A percentile compares a stretch with the other conserved stretches of the same genome.
These are phyloP conservation scores for Diorhabda elongata DNA, from an alignment of 1,140 invertebrate genomes.

Conservation along the genomic window DNA sequence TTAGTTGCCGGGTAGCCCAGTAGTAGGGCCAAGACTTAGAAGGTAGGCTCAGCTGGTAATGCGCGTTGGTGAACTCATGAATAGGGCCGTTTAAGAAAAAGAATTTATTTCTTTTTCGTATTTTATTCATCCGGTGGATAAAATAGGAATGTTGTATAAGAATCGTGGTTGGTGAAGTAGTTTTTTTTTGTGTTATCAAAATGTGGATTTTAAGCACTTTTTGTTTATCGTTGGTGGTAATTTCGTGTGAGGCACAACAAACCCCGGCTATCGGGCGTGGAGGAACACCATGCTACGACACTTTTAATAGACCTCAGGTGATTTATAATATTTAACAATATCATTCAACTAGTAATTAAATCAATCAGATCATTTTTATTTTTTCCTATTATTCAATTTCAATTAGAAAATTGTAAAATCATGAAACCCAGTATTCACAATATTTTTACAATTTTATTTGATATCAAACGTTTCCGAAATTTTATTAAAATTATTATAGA, in stretches of 20 bases:
- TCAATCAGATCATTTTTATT: too few relatives aligned
- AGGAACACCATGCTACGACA: slow-evolving; percentile 37
- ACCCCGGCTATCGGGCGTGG: slow-evolving; percentile 34
- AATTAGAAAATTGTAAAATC: too few relatives aligned
- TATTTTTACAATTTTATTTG: too few relatives aligned
- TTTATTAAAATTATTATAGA: too few relatives aligned
- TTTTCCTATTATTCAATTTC: too few relatives aligned
- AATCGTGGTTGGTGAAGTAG: too few relatives aligned
- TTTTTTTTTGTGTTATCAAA: background rate
- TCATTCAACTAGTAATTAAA: too few relatives aligned
- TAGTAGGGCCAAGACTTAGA: slow-evolving; percentile 4
- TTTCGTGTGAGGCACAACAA: slow-evolving; percentile 19
- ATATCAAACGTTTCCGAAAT: too few relatives aligned
- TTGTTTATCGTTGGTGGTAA: slow-evolving; percentile 1
- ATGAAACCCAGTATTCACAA: too few relatives aligned
- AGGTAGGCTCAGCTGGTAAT: slow-evolving; percentile 4
- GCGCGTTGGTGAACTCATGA: slow-evolving; percentile 5
- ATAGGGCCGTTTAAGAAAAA: slow-evolving; percentile 9
- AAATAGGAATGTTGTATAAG: background rate
- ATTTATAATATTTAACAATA: background rate
- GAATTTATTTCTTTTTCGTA: background rate
- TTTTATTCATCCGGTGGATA: background rate
- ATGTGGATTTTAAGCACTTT: slow-evolving; percentile 11
- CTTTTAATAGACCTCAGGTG: slow-evolving; percentile 36
- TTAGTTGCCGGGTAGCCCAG: slow-evolving; percentile 9